Conservation (phyloP, 2,888 invertebrate species). For the Lymantria dispar region DNA sequence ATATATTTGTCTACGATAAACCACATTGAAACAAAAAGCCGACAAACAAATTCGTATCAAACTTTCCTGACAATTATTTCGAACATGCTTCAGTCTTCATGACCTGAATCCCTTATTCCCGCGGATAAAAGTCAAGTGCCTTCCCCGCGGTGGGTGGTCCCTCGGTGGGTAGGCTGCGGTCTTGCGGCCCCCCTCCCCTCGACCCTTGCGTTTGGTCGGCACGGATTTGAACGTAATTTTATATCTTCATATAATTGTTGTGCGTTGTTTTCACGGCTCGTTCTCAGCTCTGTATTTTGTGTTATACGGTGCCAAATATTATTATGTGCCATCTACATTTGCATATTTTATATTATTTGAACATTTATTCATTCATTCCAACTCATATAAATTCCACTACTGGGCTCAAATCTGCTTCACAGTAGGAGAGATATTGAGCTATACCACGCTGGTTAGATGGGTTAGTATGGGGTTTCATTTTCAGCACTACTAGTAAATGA, state of each 20-base stretch:
- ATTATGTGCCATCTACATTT: neutral
- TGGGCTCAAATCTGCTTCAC: no score
- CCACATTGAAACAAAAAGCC: neutral
- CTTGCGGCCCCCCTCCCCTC: conserved; percentile 14
- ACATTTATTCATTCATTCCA: no score
- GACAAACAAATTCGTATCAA: conserved; percentile 1
- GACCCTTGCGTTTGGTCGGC: conserved; percentile 42
- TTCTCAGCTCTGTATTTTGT: conserved; percentile 3
- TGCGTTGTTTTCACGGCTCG: conserved; percentile 38
- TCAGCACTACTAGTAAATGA: no score
- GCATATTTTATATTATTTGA: neutral
- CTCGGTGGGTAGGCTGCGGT: conserved; percentile 34
- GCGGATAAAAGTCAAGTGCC: conserved; percentile 20
- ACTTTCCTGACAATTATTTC: conserved; percentile 13
- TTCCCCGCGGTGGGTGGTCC: conserved; percentile 22
- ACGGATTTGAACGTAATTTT: conserved; percentile 38
- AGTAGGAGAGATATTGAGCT: no score
- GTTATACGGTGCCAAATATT: conserved; percentile 3
- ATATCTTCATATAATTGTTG: conserved; percentile 49
- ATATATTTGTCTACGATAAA: neutral
- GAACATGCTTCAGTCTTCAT: conserved; percentile 10
- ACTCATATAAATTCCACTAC: no score
- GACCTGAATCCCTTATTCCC: conserved; percentile 15
- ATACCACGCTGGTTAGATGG: no score
- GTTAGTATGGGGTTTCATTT: no score